Percentiles rank a stretch among this genome's conserved stretches.
Evolutionary conservation across 2,113 vertebrate species (phyloP).

Genomic region (Hemibagrus wyckioides): DNA sequence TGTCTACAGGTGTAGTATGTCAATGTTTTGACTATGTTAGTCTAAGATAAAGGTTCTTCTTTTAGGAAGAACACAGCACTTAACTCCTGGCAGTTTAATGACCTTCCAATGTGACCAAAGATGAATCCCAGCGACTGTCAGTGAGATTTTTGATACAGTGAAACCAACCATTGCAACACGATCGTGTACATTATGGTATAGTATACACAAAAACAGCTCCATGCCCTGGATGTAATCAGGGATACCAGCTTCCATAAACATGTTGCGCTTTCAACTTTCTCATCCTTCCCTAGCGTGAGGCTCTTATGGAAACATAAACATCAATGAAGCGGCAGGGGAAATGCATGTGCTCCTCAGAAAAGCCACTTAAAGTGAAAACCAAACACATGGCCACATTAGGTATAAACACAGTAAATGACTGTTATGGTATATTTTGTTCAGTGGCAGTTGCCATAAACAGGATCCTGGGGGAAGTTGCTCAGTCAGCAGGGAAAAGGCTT

Average conservation of each 20-base stretch:
- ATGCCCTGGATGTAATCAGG: constrained; percentile 30
- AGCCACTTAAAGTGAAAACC: constrained; percentile 30
- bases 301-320: constrained; percentile 34
- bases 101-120: background rate
- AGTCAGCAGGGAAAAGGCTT: constrained; percentile 1
- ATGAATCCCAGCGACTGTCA: background rate
- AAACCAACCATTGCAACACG: background rate
- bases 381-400: constrained; percentile 13
- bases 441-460: constrained; percentile 2
- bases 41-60: background rate
- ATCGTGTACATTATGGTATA: constrained; percentile 23
- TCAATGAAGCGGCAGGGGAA: background rate
- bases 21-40: background rate
- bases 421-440: background rate
- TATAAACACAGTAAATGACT: constrained; percentile 37
- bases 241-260: constrained; percentile 34
- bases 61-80: background rate
- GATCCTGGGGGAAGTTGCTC: background rate
- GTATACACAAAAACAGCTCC: background rate
- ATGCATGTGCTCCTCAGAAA: constrained; percentile 13
- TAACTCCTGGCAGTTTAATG: background rate
- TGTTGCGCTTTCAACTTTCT: constrained; percentile 11
- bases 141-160: background rate
- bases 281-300: background rate
- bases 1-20: background rate